A percentile compares a stretch with the other conserved stretches of the same genome.
Evolutionary conservation across 2,797 vertebrate species (phyloP).

Genomic region (Anas bahamensis): DNA sequence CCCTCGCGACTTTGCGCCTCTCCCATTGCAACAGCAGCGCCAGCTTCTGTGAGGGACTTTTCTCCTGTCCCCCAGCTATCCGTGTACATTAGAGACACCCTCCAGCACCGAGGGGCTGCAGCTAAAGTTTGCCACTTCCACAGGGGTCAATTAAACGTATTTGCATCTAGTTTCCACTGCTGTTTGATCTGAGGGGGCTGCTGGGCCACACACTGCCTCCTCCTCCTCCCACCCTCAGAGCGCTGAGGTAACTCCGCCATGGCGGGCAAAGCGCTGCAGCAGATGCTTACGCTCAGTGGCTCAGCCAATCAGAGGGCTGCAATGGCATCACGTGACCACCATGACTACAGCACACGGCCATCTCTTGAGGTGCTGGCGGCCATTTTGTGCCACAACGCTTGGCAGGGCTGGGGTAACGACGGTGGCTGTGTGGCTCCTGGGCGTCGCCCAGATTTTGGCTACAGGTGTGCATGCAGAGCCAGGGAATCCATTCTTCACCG

Average conservation of each 20-base stretch:
- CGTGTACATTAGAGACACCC: accelerated
- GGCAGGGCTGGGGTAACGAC: accelerated
- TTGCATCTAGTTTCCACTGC: accelerated
- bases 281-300: neutral
- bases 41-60: neutral
- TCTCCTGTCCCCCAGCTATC: neutral
- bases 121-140: accelerated
- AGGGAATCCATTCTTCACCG: accelerated
- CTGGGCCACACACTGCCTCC: accelerated
- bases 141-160: accelerated
- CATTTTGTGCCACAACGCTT: accelerated
- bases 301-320: neutral
- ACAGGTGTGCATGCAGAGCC: accelerated
- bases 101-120: accelerated
- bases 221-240: accelerated
- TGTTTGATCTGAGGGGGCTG: accelerated
- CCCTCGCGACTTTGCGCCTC: neutral
- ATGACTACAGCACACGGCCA: accelerated
- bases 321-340: neutral
- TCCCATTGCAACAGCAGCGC: neutral
- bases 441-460: accelerated
- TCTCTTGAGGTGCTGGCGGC: accelerated
- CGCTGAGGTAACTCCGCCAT: accelerated
- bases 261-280: accelerated
- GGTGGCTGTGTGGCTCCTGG: accelerated